Percentiles rank a stretch among this genome's conserved stretches.
These are phyloP conservation scores for Aptenodytes forsteri DNA, from an alignment of 2,113 vertebrate genomes.

Conservation along the genomic window DNA sequence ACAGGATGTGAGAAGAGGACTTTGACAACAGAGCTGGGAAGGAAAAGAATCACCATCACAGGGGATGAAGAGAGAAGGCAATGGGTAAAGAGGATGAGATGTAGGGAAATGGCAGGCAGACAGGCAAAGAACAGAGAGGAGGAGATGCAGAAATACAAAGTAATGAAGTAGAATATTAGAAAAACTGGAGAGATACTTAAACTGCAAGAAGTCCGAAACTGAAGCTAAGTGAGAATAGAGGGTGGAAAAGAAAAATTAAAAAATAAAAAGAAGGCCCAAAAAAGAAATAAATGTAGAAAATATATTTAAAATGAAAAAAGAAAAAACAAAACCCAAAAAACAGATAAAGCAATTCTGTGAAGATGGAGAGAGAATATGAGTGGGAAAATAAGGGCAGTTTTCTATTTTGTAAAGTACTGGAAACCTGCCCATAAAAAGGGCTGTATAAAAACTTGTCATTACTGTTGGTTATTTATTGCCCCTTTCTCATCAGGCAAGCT, in stretches of 20 bases:
- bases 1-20: not conserved
- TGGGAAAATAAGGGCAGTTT: not conserved
- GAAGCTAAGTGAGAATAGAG: not conserved
- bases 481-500: not conserved
- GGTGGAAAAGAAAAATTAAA: not conserved
- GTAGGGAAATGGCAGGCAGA: not conserved
- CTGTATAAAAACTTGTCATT: not conserved
- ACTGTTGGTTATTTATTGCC: not conserved
- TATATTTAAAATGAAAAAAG: not conserved
- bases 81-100: not conserved
- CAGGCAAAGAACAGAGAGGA: not conserved
- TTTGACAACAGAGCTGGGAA: not conserved
- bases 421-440: not conserved
- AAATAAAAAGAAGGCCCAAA: not conserved
- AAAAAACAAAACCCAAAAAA: not conserved
- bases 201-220: not conserved
- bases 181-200: not conserved
- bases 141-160: not conserved
- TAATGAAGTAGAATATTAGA: not conserved
- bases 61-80: not conserved
- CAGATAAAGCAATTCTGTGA: not conserved
- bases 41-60: not conserved
- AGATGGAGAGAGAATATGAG: not conserved
- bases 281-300: not conserved
- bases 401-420: not conserved